Conservation (phyloP, 2,888 invertebrate species). For the Euzetes globulus region DNA sequence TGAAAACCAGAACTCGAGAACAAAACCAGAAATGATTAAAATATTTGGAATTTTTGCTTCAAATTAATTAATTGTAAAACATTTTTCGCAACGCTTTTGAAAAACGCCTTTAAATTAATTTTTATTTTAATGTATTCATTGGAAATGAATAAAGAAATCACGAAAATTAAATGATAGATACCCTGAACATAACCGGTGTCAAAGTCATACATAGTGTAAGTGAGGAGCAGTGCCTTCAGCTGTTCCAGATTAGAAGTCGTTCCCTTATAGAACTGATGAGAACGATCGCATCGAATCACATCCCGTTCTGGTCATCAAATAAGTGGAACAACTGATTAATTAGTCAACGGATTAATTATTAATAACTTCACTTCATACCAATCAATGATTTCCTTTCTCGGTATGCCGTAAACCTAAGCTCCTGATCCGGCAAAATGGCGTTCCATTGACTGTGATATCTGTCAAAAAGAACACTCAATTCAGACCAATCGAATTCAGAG, state of each 20-base stretch:
- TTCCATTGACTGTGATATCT: conserved; percentile 37
- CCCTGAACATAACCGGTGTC: conserved; percentile 40
- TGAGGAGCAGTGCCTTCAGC: conserved; percentile 32
- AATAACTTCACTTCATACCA: not conserved
- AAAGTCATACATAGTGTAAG: conserved; percentile 40
- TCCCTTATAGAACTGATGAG: conserved; percentile 36
- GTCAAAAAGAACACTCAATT: conserved; percentile 27
- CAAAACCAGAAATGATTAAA: not conserved
- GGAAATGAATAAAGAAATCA: not conserved
- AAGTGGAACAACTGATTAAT: not conserved
- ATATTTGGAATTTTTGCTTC: not conserved
- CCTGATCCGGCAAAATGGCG: conserved; percentile 38
- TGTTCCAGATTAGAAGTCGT: conserved; percentile 28
- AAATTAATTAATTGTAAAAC: not conserved
- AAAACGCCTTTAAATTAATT: not conserved
- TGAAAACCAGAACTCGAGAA: no score
- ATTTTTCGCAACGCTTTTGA: not conserved
- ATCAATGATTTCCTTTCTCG: conserved; percentile 37
- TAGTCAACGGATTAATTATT: no score
- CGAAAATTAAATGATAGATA: conserved; percentile 8
- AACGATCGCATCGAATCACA: conserved; percentile 38
- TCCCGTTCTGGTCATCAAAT: conserved; percentile 34
- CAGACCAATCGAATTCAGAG: conserved; percentile 34
- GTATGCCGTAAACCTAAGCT: conserved; percentile 36
- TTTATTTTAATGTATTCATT: not conserved